Percentiles rank a stretch among this genome's conserved stretches.
Evolutionary conservation across 2,888 invertebrate species (phyloP).

Genomic region (Polia nebulosa): DNA sequence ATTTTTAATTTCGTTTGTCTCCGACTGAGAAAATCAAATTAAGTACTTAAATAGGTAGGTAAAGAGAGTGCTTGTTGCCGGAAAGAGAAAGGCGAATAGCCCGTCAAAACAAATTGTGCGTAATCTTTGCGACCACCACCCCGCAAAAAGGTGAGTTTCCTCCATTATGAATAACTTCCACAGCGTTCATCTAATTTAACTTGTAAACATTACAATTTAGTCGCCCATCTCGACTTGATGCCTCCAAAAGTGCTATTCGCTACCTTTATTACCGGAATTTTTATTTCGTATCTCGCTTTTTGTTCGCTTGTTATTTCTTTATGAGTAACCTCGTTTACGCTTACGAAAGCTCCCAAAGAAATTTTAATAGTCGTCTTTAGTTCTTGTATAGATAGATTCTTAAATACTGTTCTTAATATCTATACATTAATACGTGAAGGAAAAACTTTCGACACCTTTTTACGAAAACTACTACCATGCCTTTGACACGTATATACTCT

Average conservation of each 20-base stretch:
- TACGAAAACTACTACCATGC: too few relatives aligned
- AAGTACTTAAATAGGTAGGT: slow-evolving; percentile 69
- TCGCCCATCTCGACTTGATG: slow-evolving; percentile 85
- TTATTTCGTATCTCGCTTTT: slow-evolving; percentile 81
- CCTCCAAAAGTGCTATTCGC: slow-evolving; percentile 84
- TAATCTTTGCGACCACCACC: slow-evolving; percentile 76
- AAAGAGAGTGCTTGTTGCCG: slow-evolving; percentile 41
- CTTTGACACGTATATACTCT: too few relatives aligned
- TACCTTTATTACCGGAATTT: slow-evolving; percentile 82
- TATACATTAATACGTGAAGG: too few relatives aligned
- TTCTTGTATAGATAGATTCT: slow-evolving; percentile 31
- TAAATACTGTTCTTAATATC: slow-evolving; percentile 3
- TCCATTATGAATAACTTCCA: slow-evolving; percentile 85
- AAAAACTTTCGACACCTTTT: too few relatives aligned
- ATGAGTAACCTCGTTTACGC: slow-evolving; percentile 76
- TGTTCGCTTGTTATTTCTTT: slow-evolving; percentile 81
- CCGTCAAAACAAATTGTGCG: slow-evolving; percentile 79
- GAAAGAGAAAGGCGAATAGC: slow-evolving; percentile 50
- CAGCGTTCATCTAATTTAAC: slow-evolving; percentile 87
- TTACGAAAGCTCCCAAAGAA: slow-evolving; percentile 46
- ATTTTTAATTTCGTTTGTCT: slow-evolving; percentile 69
- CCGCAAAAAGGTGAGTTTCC: slow-evolving; percentile 82
- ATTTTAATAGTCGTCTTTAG: slow-evolving; percentile 58
- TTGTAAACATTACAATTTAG: slow-evolving; percentile 89
- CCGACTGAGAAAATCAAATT: slow-evolving; percentile 73